Base-by-base conservation (phyloP, 2,113 vertebrate species). In the Malaclemys terrapin region DNA sequence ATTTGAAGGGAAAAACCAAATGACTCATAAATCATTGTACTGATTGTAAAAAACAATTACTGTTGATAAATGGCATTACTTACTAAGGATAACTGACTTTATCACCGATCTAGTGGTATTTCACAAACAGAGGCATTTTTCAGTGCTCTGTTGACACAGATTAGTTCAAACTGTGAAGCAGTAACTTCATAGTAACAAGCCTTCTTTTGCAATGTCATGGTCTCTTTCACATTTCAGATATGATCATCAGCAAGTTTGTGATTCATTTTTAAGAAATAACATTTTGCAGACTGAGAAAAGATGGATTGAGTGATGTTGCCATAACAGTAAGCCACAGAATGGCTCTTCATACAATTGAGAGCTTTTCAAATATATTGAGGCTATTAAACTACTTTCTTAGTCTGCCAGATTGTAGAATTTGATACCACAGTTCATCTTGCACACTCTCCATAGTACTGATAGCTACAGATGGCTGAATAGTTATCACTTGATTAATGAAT, bases 1-100 rank as follows among this genome's bases (percentile, higher is more conserved):
- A 42, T 3, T 0, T 0, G 35, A 25, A 89, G 83, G n/a, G 85
- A 81, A 52, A 52, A 3, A 1, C 8, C 4, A 3, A 29, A 6
- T 1, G 0, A 0, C 3, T 16, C 17, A 31, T 52, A 47, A 79
- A 89, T 76, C 52, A 50, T 35, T 79, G 50, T 22, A 84, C 17
- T 24, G 72, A 45, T 4, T 42, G 16, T 19, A 89, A 80, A 69
- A 69, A 75, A 24, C 0, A 1, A 65, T 24, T n/a, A 47, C 3
- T 69, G 42, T 19, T 6, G 2, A 10, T 16, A 53, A 87, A 35
- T 13, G n/a, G 16, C 8, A 27, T n/a, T 10, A 38, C n/a, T 82
- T 19, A 82, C 14, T 29, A 57, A 89, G 50, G 20, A 11, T 31
- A 89, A 31, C 0, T 2, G 8, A 29, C 10, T 84, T 57, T 65